Base-by-base conservation (phyloP, 2,113 vertebrate species). In the Calidris pugnax region DNA sequence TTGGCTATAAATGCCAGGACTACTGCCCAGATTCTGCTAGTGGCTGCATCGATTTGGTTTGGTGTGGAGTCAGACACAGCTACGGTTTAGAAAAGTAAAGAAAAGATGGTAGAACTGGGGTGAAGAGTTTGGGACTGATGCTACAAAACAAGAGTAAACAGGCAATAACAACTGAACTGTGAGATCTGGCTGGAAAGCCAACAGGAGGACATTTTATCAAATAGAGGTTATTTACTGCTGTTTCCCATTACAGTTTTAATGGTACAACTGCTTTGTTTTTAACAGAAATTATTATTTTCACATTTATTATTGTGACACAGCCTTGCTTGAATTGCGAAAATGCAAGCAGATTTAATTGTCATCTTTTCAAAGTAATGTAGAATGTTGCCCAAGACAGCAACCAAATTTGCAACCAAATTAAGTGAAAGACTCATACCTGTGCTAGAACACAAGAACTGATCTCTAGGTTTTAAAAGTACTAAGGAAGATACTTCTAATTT, bases 71-170 rank as follows among this genome's bases (percentile, higher is more conserved):
- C 19, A 59, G 56, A 17, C 0, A 5, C 41, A 91, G 22, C 24
- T 66, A 17, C 0, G 0, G 11, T 39, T 20, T 6, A 32, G 50
- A 69, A 69, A 66, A 18, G 37, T 57, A 51, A 91, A 20, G 37
- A 85, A 87, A 68, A 94, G 20, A 8, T 23, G 21, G 14, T 39
- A 62, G 55, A 83, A 77, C 9, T 1, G 2, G 6, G 27, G 3
- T 33, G 27, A 88, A 60, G 20, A 81, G 57, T 57, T 24, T 68
- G 12, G n/a, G 22, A 23, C 48, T 62, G 8, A 35, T 79, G 30
- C 37, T 76, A 66, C 50, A 75, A 77, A 88, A 55, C 10, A 66
- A 68, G 30, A 81, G 30, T 9, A 66, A 74, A 43, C 37, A 19
- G 23, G 67, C 7, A 63, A 45, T 63, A 90, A 41, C 8, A 82